A percentile compares a stretch with the other conserved stretches of the same genome.
Conservation (phyloP, 2,888 invertebrate species). For the Nomada ruficornis region DNA sequence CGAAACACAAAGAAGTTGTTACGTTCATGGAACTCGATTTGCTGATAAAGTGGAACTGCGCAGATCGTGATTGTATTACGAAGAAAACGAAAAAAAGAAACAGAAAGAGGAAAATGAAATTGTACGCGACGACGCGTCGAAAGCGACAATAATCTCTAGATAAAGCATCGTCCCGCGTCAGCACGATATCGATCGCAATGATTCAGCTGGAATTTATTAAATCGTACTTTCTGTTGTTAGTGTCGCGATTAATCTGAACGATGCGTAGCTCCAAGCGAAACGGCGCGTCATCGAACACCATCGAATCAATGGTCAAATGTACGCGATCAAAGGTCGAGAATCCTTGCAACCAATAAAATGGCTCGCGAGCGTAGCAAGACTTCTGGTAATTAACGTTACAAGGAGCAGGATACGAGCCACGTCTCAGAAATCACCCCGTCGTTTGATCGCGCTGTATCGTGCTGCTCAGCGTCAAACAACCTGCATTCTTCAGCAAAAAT, state of each 20-base stretch:
- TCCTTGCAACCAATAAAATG: neutral
- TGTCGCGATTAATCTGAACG: conserved; percentile 19
- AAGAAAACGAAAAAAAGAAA: neutral
- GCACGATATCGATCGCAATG: conserved; percentile 14
- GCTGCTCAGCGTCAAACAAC: conserved; percentile 2
- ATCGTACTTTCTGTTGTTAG: conserved; percentile 5
- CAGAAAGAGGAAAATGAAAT: conserved; percentile 8
- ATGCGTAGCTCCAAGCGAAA: neutral
- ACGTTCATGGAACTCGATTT: neutral
- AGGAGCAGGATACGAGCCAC: neutral
- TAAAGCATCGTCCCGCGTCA: conserved; percentile 7
- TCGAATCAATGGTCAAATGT: neutral
- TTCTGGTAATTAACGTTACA: neutral
- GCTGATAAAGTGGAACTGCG: neutral
- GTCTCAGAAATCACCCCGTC: conserved; percentile 10
- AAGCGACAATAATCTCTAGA: conserved; percentile 8
- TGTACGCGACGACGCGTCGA: conserved; percentile 18
- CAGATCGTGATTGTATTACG: neutral
- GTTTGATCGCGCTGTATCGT: conserved; percentile 36
- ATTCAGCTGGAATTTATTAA: conserved; percentile 10
- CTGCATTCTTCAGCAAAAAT: conserved; percentile 27
- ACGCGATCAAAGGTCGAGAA: neutral
- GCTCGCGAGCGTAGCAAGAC: neutral
- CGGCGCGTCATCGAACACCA: neutral
- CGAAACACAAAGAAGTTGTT: neutral